phyloP scores from a whole-genome alignment of 2,797 vertebrate genomes.

The Scleropages formosus region DNA sequence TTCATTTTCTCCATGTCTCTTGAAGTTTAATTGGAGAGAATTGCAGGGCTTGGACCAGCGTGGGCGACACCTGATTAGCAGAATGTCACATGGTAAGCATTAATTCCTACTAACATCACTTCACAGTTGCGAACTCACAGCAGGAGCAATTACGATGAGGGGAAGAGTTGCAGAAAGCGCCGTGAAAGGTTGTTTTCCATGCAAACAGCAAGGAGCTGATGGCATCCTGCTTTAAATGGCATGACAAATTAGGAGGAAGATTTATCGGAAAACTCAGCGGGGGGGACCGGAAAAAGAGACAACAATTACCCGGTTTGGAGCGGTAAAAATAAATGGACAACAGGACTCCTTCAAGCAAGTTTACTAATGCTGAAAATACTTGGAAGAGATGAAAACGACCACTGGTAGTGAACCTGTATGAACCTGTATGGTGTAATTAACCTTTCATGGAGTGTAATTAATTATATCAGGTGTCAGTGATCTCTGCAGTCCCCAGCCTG shows the following conservation, averaged over 20 bases:
- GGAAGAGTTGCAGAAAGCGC: background rate
- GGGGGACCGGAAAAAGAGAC: conserved; percentile 1
- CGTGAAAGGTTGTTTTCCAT: conserved; percentile 22
- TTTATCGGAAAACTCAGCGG: conserved; percentile 21
- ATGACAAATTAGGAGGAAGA: conserved; percentile 30
- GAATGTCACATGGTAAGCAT: conserved; percentile 18
- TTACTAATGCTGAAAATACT: conserved; percentile 14
- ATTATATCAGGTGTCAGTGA: background rate
- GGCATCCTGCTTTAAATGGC: conserved; percentile 21
- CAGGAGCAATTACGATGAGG: conserved; percentile 19
- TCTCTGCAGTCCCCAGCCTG: background rate
- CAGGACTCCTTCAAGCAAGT: conserved; percentile 19
- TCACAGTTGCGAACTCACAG: background rate
- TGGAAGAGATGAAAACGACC: conserved; percentile 17
- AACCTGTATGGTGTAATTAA: background rate
- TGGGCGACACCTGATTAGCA: conserved; percentile 25
- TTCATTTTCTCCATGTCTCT: too few species aligned
- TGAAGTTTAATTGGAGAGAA: too few species aligned
- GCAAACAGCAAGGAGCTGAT: conserved; percentile 9
- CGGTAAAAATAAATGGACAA: conserved; percentile 11
- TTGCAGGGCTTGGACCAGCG: background rate
- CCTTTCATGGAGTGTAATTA: conserved; percentile 4
- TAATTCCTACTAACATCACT: conserved; percentile 25
- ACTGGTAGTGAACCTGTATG: background rate
- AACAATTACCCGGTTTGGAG: too few species aligned